Percentiles rank a stretch among this genome's conserved stretches.
phyloP scores from a whole-genome alignment of 1,140 invertebrate genomes.

The Campoletis sonorensis region DNA sequence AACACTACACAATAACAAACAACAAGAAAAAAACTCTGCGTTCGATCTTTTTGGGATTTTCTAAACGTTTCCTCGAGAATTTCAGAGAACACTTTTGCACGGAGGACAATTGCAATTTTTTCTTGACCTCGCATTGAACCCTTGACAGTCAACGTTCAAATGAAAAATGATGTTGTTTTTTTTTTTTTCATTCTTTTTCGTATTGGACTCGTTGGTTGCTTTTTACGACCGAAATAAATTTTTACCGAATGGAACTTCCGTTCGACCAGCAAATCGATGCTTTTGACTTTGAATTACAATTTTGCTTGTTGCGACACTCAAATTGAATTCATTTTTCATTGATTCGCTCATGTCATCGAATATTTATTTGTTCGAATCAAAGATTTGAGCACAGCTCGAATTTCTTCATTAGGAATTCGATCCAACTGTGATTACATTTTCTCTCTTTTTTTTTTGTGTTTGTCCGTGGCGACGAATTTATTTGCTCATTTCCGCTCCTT shows the following conservation, averaged over 20 bases:
- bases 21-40: not conserved
- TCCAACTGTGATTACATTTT: not conserved
- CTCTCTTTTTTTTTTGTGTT: not conserved
- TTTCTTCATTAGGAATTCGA: conserved; percentile 24
- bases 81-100: not conserved
- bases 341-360: not conserved
- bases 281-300: no score
- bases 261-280: no score
- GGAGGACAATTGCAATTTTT: not conserved
- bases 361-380: not conserved
- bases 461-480: not conserved
- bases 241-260: no score
- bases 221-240: no score
- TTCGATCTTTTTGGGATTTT: not conserved
- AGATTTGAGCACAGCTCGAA: not conserved
- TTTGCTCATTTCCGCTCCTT: conserved; percentile 3
- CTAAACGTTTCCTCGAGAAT: not conserved
- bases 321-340: no score
- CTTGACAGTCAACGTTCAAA: no score
- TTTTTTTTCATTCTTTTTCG: no score
- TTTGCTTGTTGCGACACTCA: no score
- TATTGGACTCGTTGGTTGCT: no score
- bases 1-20: not conserved
- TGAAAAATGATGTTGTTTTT: no score
- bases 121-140: no score